A percentile compares a stretch with the other conserved stretches of the same genome.
These are phyloP conservation scores for Electrophaes corylata DNA, from an alignment of 2,888 invertebrate species.

Conservation along the genomic window DNA sequence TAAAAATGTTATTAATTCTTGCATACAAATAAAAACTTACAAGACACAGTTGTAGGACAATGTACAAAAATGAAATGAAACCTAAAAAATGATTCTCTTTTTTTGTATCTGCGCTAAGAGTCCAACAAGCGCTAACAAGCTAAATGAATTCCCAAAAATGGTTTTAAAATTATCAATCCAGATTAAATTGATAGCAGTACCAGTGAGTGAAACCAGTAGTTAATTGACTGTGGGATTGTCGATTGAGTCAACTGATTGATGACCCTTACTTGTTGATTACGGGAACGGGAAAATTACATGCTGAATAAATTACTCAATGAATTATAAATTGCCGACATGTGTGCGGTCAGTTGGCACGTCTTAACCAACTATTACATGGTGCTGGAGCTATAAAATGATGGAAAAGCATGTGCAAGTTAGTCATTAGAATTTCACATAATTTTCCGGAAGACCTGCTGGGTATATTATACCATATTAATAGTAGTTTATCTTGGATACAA, in stretches of 20 bases:
- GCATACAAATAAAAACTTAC: too few relatives aligned
- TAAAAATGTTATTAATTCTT: too few relatives aligned
- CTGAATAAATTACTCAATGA: constrained; percentile 14
- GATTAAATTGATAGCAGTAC: constrained; percentile 19
- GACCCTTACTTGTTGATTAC: constrained; percentile 35
- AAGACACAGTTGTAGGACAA: too few relatives aligned
- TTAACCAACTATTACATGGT: constrained; percentile 29
- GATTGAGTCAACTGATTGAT: constrained; percentile 30
- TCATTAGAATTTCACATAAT: constrained; percentile 15
- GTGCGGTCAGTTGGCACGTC: constrained; percentile 36
- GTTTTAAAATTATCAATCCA: constrained; percentile 23
- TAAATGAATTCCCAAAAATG: constrained; percentile 14
- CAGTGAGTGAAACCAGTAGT: constrained; percentile 15
- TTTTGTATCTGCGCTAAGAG: not conserved
- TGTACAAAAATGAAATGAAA: too few relatives aligned
- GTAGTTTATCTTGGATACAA: too few relatives aligned
- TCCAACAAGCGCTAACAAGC: not conserved
- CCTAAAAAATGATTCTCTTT: too few relatives aligned
- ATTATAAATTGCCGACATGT: constrained; percentile 18
- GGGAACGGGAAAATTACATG: constrained; percentile 19
- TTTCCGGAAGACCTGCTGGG: not conserved
- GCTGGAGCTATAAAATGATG: constrained; percentile 24
- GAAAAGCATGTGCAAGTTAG: constrained; percentile 27
- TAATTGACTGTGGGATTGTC: constrained; percentile 27
- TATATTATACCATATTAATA: too few relatives aligned